phyloP scores from a whole-genome alignment of 2,888 invertebrate genomes.

The Netelia fuscicornis region DNA sequence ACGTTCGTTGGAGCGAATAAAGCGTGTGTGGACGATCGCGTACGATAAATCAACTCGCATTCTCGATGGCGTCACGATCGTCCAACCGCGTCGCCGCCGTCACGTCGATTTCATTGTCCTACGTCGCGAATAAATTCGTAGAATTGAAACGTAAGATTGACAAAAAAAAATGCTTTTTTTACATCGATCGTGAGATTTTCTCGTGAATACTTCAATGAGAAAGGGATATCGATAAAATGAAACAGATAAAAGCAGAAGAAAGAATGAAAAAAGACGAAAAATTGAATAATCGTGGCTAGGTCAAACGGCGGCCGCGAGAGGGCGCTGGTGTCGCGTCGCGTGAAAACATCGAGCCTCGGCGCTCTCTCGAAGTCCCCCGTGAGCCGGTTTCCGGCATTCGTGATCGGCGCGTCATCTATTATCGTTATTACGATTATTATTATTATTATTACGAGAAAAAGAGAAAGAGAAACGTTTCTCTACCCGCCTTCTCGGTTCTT shows the following conservation, averaged over 20 bases:
- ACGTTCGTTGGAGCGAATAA: background rate
- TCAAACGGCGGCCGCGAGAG: conserved; percentile 9
- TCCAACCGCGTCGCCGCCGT: conserved; percentile 1
- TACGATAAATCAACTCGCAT: conserved; percentile 7
- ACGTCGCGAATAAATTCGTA: conserved; percentile 10
- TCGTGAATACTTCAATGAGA: conserved; percentile 40
- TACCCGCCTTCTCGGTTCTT: background rate
- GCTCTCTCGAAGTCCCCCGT: conserved; percentile 1
- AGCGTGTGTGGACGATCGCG: background rate
- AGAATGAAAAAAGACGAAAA: conserved; percentile 1
- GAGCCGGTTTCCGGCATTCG: conserved; percentile 53
- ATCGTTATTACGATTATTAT: conserved; percentile 17
- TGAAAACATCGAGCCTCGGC: background rate
- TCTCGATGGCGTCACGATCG: conserved; percentile 12
- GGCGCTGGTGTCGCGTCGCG: no score
- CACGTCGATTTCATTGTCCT: conserved; percentile 46
- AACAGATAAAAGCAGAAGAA: background rate
- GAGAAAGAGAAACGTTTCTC: background rate
- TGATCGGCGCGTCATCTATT: conserved; percentile 29
- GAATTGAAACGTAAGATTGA: background rate
- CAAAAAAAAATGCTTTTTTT: no score
- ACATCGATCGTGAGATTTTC: conserved; percentile 2
- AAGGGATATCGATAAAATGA: background rate
- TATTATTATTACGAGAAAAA: background rate
- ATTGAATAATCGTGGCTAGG: background rate